Base-by-base conservation (phyloP, 2,888 invertebrate genomes). In the Pomacea canaliculata region DNA sequence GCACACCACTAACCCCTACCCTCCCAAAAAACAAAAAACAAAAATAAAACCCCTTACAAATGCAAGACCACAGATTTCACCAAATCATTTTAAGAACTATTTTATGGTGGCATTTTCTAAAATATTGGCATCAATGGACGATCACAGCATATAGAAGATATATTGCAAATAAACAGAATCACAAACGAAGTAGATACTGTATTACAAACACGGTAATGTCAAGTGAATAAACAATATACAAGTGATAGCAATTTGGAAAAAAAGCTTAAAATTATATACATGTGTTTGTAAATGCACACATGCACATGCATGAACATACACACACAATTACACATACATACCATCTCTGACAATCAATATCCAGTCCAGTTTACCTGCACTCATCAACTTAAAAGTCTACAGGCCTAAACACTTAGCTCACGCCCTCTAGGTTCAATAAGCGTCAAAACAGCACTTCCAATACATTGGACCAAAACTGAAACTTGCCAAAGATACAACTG, bases 91-190 rank as follows among this genome's bases (percentile, higher is more conserved):
- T 10, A 7, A 63, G 10, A 63, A 63, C 10, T 63, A 63, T n/a
- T 63, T 63, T 9, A 23, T 12, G 23, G 10, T 63, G 63, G 27
- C 19, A 63, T 27, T 1, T 63, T 18, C n/a, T 19, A 68, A 68
- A 37, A 37, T 68, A 68, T 68, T 68, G 68, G 68, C 68, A 68
- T 19, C 68, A 68, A 68, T 27, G 68, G 68, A 68, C 19, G 48
- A 68, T 68, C 68, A 68, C 68, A 68, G 68, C 27, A 68, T 46
- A 9, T 46, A 27, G 37, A 37, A 68, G 19, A 68, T 27, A 63
- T 56, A 13, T 10, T 67, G 67, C 37, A 67, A 67, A 67, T 23
- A 63, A 63, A 18, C 18, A 18, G 18, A 63, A 63, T n/a, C 65
- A 63, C 65, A 56, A 56, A 56, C 12, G 18, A 46, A 27, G 37